Percentiles rank a stretch among this genome's conserved stretches.
Conservation (phyloP, 2,113 vertebrate species). For the Ammospiza caudacuta region DNA sequence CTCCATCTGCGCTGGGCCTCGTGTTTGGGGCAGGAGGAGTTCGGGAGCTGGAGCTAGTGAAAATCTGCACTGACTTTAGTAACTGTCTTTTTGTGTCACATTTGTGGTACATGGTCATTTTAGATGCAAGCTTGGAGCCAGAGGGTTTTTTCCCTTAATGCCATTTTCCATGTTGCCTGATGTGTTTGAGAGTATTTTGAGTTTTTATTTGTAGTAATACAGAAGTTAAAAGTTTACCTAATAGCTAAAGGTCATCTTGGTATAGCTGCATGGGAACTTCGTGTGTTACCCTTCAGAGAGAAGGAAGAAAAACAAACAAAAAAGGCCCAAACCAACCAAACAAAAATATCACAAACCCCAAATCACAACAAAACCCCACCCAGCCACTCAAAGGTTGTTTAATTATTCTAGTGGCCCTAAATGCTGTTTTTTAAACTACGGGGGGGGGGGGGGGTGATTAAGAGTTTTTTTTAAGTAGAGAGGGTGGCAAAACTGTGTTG, state of each 20-base stretch:
- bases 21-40: not conserved
- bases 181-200: not conserved
- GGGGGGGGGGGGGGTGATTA: not conserved
- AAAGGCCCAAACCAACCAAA: not conserved
- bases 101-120: fast-evolving
- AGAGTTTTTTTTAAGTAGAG: not conserved
- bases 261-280: not conserved
- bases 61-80: not conserved
- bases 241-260: not conserved
- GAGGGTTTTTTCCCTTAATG: not conserved
- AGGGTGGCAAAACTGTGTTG: fast-evolving
- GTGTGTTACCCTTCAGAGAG: not conserved
- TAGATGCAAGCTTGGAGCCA: not conserved
- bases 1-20: not conserved
- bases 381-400: not conserved
- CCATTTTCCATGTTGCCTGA: not conserved
- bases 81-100: fast-evolving
- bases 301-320: not conserved
- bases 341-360: not conserved
- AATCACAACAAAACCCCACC: not conserved
- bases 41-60: not conserved
- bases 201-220: not conserved
- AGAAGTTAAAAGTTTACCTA: conserved; percentile 3
- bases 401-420: not conserved
- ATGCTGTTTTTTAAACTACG: not conserved